phyloP scores from a whole-genome alignment of 2,797 vertebrate species.

The Bovichtus diacanthus region DNA sequence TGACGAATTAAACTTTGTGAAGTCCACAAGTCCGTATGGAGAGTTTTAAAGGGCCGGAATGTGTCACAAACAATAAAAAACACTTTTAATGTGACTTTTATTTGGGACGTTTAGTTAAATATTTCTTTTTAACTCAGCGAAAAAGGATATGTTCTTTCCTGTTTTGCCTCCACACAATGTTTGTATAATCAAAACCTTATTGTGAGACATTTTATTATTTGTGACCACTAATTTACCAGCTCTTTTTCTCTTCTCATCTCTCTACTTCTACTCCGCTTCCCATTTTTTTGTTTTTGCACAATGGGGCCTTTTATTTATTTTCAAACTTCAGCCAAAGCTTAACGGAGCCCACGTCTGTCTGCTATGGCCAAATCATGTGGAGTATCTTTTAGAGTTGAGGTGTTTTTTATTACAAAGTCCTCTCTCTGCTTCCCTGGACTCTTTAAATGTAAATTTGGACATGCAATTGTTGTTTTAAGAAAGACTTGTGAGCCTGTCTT shows the following conservation, averaged over 20 bases:
- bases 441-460: not conserved
- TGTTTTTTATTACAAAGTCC: not conserved
- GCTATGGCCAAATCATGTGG: not conserved
- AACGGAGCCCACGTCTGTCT: not conserved
- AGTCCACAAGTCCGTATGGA: no score
- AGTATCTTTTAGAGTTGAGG: not conserved
- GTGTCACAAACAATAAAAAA: no score
- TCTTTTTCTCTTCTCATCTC: not conserved
- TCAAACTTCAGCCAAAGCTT: not conserved
- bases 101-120: no score
- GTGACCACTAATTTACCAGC: not conserved
- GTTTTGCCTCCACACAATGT: not conserved
- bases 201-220: not conserved
- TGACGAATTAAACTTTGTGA: not conserved
- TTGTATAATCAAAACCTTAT: not conserved
- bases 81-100: no score
- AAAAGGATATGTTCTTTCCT: not conserved
- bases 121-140: not conserved
- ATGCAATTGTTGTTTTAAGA: not conserved
- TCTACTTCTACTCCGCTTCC: not conserved
- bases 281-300: not conserved
- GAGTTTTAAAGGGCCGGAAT: no score
- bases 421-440: not conserved
- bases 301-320: not conserved
- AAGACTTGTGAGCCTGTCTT: no score